Evolutionary conservation across 2,113 vertebrate genomes (phyloP).

Genomic region (Prunella fulvescens): DNA sequence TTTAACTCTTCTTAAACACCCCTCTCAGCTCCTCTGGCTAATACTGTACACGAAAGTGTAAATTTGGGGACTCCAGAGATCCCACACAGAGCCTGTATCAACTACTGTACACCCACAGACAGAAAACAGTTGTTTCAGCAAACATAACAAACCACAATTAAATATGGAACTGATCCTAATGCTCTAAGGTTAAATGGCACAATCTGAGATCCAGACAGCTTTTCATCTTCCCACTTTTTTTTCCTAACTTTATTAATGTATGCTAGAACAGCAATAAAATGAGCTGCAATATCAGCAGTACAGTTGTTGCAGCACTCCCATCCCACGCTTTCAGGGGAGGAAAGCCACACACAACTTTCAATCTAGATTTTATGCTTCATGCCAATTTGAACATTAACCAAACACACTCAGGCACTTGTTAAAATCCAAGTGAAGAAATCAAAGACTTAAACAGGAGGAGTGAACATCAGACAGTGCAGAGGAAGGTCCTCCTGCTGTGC

Average conservation of each 20-base stretch:
- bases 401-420: background rate
- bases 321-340: background rate
- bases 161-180: background rate
- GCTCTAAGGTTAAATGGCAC: background rate
- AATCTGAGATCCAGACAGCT: background rate
- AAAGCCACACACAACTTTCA: background rate
- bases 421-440: background rate
- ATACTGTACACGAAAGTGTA: background rate
- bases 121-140: background rate
- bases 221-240: background rate
- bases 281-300: background rate
- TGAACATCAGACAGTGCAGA: background rate
- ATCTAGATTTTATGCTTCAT: background rate
- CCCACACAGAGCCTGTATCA: accelerated
- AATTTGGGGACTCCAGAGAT: background rate
- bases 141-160: background rate
- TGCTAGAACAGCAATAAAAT: background rate
- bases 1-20: background rate
- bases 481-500: background rate
- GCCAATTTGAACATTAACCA: background rate
- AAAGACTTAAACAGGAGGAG: background rate
- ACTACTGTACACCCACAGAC: background rate
- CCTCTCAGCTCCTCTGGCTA: background rate
- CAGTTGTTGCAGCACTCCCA: background rate
- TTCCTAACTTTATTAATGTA: background rate